Evolutionary conservation across 2,888 invertebrate species (phyloP).

Genomic region (Ormyrus thymus): DNA sequence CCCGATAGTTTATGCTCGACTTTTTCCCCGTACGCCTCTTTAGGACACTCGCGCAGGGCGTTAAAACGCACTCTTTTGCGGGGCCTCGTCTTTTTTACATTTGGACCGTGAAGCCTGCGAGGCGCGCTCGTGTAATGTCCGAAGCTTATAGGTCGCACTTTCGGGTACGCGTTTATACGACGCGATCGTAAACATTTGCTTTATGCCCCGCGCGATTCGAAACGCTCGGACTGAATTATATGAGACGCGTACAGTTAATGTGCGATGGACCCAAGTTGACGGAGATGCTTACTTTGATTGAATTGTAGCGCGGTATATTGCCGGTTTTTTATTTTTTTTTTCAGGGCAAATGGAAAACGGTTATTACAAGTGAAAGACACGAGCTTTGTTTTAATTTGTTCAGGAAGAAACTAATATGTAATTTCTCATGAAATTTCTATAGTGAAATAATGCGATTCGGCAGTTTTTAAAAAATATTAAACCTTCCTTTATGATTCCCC

Average conservation of each 20-base stretch:
- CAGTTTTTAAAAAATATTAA: too few relatives aligned
- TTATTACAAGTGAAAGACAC: too few relatives aligned
- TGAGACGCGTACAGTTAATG: conserved; percentile 5
- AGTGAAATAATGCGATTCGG: too few relatives aligned
- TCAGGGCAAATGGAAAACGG: too few relatives aligned
- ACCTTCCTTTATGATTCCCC: too few relatives aligned
- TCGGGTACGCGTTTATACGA: conserved; percentile 40
- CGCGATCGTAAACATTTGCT: conserved; percentile 52
- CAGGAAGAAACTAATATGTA: too few relatives aligned
- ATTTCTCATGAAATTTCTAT: too few relatives aligned
- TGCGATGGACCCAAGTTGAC: conserved; percentile 14
- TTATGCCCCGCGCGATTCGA: conserved; percentile 50
- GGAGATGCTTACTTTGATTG: conserved; percentile 44
- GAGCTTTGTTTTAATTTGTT: too few relatives aligned
- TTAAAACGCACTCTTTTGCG: conserved; percentile 44
- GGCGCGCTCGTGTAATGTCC: conserved; percentile 37
- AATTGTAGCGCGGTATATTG: conserved; percentile 8
- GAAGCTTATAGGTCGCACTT: conserved; percentile 49
- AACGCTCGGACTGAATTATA: conserved; percentile 35
- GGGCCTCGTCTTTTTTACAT: conserved; percentile 39
- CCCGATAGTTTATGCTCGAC: conserved; percentile 14
- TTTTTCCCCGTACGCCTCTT: neutral
- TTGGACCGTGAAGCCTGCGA: conserved; percentile 10
- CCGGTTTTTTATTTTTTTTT: neutral
- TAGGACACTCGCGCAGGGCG: neutral